Evolutionary conservation across 2,797 vertebrate species (phyloP).

Genomic region (Anguilla obscura): DNA sequence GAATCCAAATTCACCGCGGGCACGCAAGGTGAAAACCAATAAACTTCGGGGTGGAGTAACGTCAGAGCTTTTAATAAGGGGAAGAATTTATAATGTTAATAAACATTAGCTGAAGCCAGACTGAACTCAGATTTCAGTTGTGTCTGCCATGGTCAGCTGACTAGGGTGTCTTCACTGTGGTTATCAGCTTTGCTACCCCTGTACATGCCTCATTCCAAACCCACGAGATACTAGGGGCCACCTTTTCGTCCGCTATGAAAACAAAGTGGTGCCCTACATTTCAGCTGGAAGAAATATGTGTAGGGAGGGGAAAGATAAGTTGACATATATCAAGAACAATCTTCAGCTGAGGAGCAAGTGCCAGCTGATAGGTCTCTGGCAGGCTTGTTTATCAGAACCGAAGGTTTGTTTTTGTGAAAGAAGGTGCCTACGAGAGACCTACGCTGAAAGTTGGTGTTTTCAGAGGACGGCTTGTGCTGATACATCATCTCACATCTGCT

Average conservation of each 20-base stretch:
- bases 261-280: not conserved
- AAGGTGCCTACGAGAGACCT: not conserved
- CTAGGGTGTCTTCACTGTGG: not conserved
- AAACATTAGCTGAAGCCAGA: constrained; percentile 34
- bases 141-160: constrained; percentile 24
- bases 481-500: constrained; percentile 70
- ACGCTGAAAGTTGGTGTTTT: constrained; percentile 56
- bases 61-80: constrained; percentile 47
- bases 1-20: constrained; percentile 18
- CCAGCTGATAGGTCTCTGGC: constrained; percentile 21
- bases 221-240: constrained; percentile 21
- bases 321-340: constrained; percentile 25
- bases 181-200: not conserved
- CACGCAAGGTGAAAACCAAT: constrained; percentile 46
- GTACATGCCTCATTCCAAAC: not conserved
- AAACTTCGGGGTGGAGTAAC: constrained; percentile 45
- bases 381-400: constrained; percentile 27
- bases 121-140: constrained; percentile 30
- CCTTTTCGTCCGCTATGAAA: not conserved
- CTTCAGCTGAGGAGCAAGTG: not conserved
- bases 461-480: constrained; percentile 51
- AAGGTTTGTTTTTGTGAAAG: constrained; percentile 15
- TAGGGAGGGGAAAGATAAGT: not conserved
- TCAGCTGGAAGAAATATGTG: constrained; percentile 8
- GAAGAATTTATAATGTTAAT: constrained; percentile 47